Conservation (phyloP, 1,140 invertebrate genomes). For the Stegodyphus mimosarum region DNA sequence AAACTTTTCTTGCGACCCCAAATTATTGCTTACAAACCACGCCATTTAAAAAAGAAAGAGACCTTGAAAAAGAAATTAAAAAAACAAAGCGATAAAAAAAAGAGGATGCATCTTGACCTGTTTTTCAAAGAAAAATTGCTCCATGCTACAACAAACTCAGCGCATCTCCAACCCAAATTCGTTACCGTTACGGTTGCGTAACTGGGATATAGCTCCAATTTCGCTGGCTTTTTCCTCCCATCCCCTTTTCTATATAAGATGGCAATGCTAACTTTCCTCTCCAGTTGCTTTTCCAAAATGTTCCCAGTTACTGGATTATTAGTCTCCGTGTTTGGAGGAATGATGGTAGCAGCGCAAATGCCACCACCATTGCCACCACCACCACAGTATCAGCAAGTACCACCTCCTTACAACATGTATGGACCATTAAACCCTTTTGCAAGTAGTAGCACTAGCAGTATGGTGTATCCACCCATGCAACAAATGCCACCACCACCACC, state of each 20-base stretch:
- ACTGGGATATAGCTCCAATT: conserved; percentile 28
- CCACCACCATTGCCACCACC: not conserved
- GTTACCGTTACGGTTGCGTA: conserved; percentile 30
- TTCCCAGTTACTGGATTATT: conserved; percentile 1
- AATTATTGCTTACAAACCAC: too few relatives aligned
- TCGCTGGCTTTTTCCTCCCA: not conserved
- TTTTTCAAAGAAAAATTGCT: not conserved
- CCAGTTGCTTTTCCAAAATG: not conserved
- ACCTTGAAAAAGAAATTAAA: not conserved
- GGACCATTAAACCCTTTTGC: conserved; percentile 28
- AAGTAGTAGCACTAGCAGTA: not conserved
- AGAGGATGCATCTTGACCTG: not conserved
- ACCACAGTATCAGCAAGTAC: not conserved
- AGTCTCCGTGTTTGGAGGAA: not conserved
- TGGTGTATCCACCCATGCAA: conserved; percentile 10
- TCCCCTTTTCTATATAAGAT: not conserved
- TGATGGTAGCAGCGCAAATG: conserved; percentile 4
- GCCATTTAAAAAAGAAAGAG: not conserved
- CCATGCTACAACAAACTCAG: too few relatives aligned
- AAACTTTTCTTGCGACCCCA: too few relatives aligned
- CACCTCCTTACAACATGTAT: conserved; percentile 51
- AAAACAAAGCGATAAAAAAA: not conserved
- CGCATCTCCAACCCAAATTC: too few relatives aligned
- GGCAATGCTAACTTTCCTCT: not conserved
- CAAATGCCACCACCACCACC: conserved; percentile 36